These are phyloP conservation scores for Chelonoidis abingdonii DNA, from an alignment of 2,113 vertebrate species.

Conservation along the genomic window DNA sequence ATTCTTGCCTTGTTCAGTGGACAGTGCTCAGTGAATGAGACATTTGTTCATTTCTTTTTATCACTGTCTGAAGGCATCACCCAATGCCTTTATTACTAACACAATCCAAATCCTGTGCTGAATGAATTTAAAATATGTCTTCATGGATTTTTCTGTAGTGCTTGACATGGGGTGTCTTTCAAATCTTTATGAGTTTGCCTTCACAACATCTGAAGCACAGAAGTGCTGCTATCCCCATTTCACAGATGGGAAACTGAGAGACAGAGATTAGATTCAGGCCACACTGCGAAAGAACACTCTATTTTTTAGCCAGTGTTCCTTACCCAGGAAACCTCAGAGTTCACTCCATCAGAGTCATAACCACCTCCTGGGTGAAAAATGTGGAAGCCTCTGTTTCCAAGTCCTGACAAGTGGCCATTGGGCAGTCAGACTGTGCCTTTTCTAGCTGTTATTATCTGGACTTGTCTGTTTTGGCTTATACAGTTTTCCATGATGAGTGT, in stretches of 20 bases:
- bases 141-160: background rate
- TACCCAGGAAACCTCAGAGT: background rate
- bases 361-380: fast-evolving
- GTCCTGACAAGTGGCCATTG: fast-evolving
- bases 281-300: background rate
- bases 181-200: background rate
- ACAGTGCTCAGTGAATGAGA: fast-evolving
- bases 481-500: background rate
- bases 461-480: background rate
- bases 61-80: background rate
- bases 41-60: background rate
- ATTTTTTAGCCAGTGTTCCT: fast-evolving
- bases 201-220: background rate
- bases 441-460: background rate
- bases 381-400: background rate
- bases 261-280: background rate
- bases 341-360: background rate
- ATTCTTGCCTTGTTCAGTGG: background rate
- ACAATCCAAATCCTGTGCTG: background rate
- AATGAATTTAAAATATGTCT: background rate
- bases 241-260: background rate
- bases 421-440: fast-evolving
- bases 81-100: background rate
- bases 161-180: background rate
- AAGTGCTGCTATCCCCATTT: background rate